Percentiles rank a stretch among this genome's conserved stretches.
These are phyloP conservation scores for Agonopterix arenella DNA, from an alignment of 2,888 invertebrate species.

Conservation along the genomic window DNA sequence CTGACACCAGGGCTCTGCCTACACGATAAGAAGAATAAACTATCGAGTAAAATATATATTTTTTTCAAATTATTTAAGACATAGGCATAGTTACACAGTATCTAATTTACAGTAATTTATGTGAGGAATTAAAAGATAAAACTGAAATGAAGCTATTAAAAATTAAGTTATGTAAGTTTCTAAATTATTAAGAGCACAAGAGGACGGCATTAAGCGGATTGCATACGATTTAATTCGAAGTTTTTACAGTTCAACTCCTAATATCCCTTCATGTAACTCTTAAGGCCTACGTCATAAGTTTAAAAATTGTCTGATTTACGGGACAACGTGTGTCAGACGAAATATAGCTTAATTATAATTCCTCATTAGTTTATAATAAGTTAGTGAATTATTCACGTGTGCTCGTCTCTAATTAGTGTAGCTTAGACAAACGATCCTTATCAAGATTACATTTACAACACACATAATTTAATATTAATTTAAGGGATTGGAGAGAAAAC, in stretches of 20 bases:
- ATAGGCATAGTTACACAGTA: no score
- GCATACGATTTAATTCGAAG: no score
- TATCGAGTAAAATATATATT: no score
- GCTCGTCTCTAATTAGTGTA: conserved; percentile 52
- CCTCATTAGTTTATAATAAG: conserved; percentile 43
- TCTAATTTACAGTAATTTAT: no score
- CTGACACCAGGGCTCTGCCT: no score
- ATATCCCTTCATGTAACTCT: no score
- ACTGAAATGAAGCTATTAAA: not conserved
- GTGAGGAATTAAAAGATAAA: no score
- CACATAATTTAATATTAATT: conserved; percentile 29
- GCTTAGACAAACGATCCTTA: conserved; percentile 51
- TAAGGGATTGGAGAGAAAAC: conserved; percentile 16
- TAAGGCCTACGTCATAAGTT: no score
- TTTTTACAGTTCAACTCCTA: no score
- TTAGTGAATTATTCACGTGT: conserved; percentile 25
- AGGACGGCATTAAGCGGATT: conserved; percentile 21
- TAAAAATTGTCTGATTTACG: no score
- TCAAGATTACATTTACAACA: conserved; percentile 41
- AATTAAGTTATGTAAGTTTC: conserved; percentile 5
- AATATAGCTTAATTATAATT: conserved; percentile 48
- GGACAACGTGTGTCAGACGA: conserved; percentile 8
- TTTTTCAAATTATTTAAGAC: no score
- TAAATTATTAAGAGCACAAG: conserved; percentile 6
- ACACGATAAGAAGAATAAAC: no score